These are phyloP conservation scores for Stenodema calcarata DNA, from an alignment of 2,888 invertebrate genomes.

Conservation along the genomic window DNA sequence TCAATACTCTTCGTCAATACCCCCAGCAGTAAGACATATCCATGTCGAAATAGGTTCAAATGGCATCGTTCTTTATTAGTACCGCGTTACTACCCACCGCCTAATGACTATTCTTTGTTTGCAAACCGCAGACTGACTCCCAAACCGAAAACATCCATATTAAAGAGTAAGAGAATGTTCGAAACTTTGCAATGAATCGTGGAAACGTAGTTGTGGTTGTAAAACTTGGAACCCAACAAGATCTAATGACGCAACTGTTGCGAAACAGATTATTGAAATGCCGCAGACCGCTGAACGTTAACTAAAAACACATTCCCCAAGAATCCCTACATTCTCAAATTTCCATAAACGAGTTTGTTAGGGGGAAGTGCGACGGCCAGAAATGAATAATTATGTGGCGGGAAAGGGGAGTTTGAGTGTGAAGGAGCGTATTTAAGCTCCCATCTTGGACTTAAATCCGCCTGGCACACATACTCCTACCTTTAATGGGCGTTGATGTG, in stretches of 20 bases:
- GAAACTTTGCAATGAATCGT: no score
- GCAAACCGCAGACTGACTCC: no score
- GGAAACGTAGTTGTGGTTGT: no score
- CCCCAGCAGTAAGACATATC: no score
- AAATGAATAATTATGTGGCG: slow-evolving; percentile 26
- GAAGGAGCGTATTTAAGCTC: slow-evolving; percentile 1
- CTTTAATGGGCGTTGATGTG: slow-evolving; percentile 47
- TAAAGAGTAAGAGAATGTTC: no score
- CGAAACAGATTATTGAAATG: background rate
- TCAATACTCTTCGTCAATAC: no score
- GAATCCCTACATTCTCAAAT: slow-evolving; percentile 17
- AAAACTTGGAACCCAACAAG: background rate
- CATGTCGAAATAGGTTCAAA: no score
- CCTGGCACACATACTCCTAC: slow-evolving; percentile 28
- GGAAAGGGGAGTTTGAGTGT: slow-evolving; percentile 21
- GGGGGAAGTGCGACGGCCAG: slow-evolving; percentile 7
- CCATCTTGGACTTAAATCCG: slow-evolving; percentile 24
- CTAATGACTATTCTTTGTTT: no score
- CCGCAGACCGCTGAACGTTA: background rate
- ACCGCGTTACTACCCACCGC: no score
- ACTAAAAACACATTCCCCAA: background rate
- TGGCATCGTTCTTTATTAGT: no score
- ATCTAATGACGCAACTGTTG: background rate
- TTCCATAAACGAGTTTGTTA: slow-evolving; percentile 37
- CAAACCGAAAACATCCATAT: no score